A percentile compares a stretch with the other conserved stretches of the same genome.
phyloP scores from a whole-genome alignment of 1,140 invertebrate genomes.

The Neuroterus valhalla region DNA sequence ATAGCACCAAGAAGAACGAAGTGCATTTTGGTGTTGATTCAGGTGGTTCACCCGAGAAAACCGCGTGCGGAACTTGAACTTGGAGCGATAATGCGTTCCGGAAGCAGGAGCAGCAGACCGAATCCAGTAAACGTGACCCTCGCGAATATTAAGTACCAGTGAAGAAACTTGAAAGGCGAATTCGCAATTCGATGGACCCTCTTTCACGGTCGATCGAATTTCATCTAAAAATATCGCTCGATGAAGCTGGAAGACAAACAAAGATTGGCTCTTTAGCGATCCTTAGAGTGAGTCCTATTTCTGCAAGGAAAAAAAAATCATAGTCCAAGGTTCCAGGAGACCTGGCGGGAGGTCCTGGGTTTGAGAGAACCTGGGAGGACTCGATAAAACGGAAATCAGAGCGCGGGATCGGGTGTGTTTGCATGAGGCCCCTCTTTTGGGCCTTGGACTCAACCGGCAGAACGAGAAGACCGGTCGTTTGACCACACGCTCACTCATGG shows the following conservation, averaged over 20 bases:
- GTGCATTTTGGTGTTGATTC: background rate
- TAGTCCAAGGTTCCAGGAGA: slow-evolving; percentile 38
- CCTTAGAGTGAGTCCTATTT: background rate
- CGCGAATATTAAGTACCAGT: slow-evolving; percentile 20
- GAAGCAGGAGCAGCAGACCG: slow-evolving; percentile 27
- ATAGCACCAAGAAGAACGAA: background rate
- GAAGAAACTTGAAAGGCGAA: slow-evolving; percentile 15
- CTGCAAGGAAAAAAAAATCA: background rate
- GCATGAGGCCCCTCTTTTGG: slow-evolving; percentile 21
- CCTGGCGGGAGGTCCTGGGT: slow-evolving; percentile 11
- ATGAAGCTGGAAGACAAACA: background rate
- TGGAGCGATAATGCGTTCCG: slow-evolving; percentile 28
- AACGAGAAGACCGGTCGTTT: slow-evolving; percentile 51
- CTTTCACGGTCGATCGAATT: slow-evolving; percentile 6
- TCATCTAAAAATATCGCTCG: background rate
- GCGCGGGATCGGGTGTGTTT: background rate
- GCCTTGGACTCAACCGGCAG: slow-evolving; percentile 40
- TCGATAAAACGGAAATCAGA: slow-evolving; percentile 26
- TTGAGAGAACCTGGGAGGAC: slow-evolving; percentile 13
- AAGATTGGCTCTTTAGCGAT: background rate
- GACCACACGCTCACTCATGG: background rate
- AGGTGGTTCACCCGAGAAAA: background rate
- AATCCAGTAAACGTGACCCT: slow-evolving; percentile 14
- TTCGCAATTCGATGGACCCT: background rate
- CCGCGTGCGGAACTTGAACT: slow-evolving; percentile 24